Percentiles rank a stretch among this genome's conserved stretches.
These are phyloP conservation scores for Hemiscyllium ocellatum DNA, from an alignment of 2,113 vertebrate species.

Conservation along the genomic window DNA sequence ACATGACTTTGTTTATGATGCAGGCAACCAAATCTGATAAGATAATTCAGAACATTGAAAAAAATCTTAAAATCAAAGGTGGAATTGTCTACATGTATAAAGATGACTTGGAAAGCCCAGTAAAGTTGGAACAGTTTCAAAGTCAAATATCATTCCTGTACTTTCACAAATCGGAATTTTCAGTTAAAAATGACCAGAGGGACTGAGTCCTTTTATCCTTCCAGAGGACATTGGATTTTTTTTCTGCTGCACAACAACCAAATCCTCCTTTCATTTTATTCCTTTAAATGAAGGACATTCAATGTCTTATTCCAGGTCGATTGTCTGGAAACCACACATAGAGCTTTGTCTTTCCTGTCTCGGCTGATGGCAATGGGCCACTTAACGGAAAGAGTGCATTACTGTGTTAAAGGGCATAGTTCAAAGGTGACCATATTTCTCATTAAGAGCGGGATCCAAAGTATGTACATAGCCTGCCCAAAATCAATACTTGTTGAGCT, in stretches of 20 bases:
- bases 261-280: conserved; percentile 18
- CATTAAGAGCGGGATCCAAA: conserved; percentile 61
- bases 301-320: conserved; percentile 36
- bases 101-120: not conserved
- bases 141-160: not conserved
- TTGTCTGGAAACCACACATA: conserved; percentile 37
- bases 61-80: not conserved
- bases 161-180: not conserved
- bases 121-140: not conserved
- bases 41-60: not conserved
- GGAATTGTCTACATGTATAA: not conserved
- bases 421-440: conserved; percentile 58
- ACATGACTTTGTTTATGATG: not conserved
- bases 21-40: not conserved
- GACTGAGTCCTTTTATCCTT: not conserved
- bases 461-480: conserved; percentile 51
- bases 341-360: conserved; percentile 49
- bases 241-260: not conserved
- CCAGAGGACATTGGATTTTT: not conserved
- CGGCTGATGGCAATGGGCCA: conserved; percentile 51
- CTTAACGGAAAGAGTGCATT: conserved; percentile 59
- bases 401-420: conserved; percentile 56
- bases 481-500: conserved; percentile 59
- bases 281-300: conserved; percentile 35
- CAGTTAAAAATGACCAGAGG: not conserved